Conservation (phyloP, 2,797 vertebrate genomes). For the Paratrypauchen microcephalus region DNA sequence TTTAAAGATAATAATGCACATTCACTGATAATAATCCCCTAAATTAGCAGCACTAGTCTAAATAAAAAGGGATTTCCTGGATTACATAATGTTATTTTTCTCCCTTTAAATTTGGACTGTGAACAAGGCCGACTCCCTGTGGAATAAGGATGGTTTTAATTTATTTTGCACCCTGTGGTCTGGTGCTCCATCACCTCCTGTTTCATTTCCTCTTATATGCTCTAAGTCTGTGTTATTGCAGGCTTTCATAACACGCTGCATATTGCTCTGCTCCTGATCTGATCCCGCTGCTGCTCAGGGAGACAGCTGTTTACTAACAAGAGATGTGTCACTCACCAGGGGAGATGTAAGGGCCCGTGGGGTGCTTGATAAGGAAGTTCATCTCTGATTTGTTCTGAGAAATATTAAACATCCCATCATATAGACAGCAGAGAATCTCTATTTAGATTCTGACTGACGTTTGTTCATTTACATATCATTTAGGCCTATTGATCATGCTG, state of each 20-base stretch:
- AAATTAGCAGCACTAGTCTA: slow-evolving; percentile 16
- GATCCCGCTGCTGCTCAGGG: slow-evolving; percentile 36
- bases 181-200: slow-evolving; percentile 11
- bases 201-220: slow-evolving; percentile 8
- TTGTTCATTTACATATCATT: no score
- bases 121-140: slow-evolving; percentile 28
- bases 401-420: no score
- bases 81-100: not conserved
- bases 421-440: not conserved
- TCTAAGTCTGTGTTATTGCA: slow-evolving; percentile 27
- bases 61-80: slow-evolving; percentile 2
- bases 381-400: no score
- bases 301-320: slow-evolving; percentile 40
- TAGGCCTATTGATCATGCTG: no score
- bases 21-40: not conserved
- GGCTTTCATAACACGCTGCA: slow-evolving; percentile 56
- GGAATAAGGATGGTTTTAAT: slow-evolving; percentile 33
- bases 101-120: not conserved
- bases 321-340: slow-evolving; percentile 24
- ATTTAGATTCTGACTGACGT: not conserved
- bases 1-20: not conserved
- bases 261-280: slow-evolving; percentile 62
- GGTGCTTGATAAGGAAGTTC: not conserved
- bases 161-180: slow-evolving; percentile 31
- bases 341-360: slow-evolving; percentile 10